Evolutionary conservation across 1,140 invertebrate species (phyloP), one percentile per base, ranked within the genome.

Genomic region (Listronotus oregonensis): DNA sequence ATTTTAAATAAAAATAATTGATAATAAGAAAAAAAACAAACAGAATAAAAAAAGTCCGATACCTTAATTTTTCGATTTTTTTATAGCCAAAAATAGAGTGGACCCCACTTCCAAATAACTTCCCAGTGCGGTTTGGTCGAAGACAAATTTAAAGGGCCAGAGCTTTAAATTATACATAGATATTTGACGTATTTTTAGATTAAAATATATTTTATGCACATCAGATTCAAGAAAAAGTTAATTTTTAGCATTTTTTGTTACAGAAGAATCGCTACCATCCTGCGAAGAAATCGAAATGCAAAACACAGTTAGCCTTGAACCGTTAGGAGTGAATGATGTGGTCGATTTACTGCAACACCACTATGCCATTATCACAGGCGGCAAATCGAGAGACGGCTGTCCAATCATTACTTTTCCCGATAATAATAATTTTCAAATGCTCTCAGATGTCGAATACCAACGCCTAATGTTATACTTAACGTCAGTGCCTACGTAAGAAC

Each of bases 361-460:
- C 80, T 95, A 91, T 80, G 92, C 91, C 49, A 89, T 96, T 73
- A 89, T 96, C 66, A 93, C 94, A 64, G 94, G 95, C 71, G 94
- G 95, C 17, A 92, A 94, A 81, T 93, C 94, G 7, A 83, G 85
- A 68, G 93, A 96, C 78, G 93, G 95, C 69, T 93, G 91, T 75
- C 93, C 95, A 12, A 87, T 98, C 68, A 89, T 98, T 72, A 96
- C 93, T 64, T 96, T 98, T 82, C 94, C 96, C 47, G 95, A 97
- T 82, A 87, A 91, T 77, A 89, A 89, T 73, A 93, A 92, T 81
- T 94, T 94, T 80, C 87, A 91, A 73, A 83, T 89, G 50, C 82
- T 98, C 42, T 85, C 85, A 34, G 92, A 96, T 73, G 85, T 88
- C 46, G 93, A 97, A 75, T 98, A 97, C 82, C 88, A 92, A 75